A percentile compares a stretch with the other conserved stretches of the same genome.
These are phyloP conservation scores for Porphyrio hochstetteri DNA, from an alignment of 2,113 vertebrate species.

Conservation along the genomic window DNA sequence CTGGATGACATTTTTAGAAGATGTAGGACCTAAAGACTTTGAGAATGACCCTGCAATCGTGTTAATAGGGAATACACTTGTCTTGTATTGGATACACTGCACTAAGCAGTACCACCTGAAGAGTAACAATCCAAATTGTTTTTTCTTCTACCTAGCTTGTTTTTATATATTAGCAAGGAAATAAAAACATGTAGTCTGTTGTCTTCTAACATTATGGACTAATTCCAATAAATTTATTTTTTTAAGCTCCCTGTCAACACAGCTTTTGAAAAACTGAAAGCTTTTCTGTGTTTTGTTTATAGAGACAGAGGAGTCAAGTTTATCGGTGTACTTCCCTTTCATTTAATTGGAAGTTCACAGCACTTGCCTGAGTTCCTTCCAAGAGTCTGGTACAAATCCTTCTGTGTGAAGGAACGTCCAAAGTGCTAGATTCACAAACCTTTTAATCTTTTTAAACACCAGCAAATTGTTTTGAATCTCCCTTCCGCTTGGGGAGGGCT, in stretches of 20 bases:
- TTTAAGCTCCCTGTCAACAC: not conserved
- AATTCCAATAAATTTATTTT: not conserved
- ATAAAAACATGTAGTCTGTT: not conserved
- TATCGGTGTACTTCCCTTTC: slow-evolving; percentile 25
- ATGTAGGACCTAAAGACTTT: not conserved
- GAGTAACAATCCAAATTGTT: not conserved
- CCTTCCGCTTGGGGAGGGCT: not conserved
- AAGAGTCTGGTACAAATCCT: not conserved
- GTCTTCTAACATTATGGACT: not conserved
- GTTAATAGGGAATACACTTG: not conserved
- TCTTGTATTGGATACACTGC: not conserved
- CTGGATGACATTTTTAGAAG: not conserved
- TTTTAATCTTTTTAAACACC: slow-evolving; percentile 7
- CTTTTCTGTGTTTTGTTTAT: slow-evolving; percentile 22
- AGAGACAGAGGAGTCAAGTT: not conserved
- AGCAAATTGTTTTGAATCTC: not conserved
- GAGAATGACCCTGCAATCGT: not conserved
- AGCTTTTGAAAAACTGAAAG: not conserved
- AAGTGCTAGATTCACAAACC: not conserved
- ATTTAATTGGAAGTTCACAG: not conserved
- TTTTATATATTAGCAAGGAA: not conserved
- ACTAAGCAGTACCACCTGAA: not conserved
- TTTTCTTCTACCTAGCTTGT: not conserved
- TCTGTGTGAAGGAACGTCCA: not conserved
- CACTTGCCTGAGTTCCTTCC: not conserved